Evolutionary conservation across 2,888 invertebrate species (phyloP).

Genomic region (Thera britannica): DNA sequence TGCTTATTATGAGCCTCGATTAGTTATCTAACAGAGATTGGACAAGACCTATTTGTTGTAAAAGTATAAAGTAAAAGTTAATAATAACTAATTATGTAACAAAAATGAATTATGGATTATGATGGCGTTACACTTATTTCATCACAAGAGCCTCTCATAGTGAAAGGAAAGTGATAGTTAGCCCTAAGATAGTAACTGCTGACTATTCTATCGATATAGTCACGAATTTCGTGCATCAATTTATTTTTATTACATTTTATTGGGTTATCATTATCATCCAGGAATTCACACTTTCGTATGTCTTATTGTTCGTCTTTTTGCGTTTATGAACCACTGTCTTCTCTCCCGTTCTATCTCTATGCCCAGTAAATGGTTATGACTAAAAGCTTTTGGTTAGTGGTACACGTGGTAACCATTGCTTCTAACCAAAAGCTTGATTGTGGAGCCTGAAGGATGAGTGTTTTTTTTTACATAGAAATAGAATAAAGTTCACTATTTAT

Average conservation of each 20-base stretch:
- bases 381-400: too few species aligned
- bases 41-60: conserved; percentile 39
- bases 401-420: too few species aligned
- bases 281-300: background rate
- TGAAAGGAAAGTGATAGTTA: conserved; percentile 36
- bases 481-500: too few species aligned
- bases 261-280: background rate
- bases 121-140: conserved; percentile 29
- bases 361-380: too few species aligned
- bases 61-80: conserved; percentile 35
- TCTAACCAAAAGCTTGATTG: too few species aligned
- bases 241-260: conserved; percentile 2
- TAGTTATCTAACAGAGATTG: conserved; percentile 51
- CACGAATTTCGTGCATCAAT: conserved; percentile 23
- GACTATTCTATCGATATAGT: background rate
- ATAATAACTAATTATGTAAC: conserved; percentile 45
- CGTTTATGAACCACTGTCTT: too few species aligned
- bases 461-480: too few species aligned
- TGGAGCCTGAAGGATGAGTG: too few species aligned
- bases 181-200: conserved; percentile 17
- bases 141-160: background rate
- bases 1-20: conserved; percentile 4
- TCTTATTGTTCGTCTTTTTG: too few species aligned
- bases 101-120: conserved; percentile 41
- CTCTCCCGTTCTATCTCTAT: too few species aligned